Percentiles rank a stretch among this genome's conserved stretches.
These are phyloP conservation scores for Rhabdomys pumilio DNA, from an alignment of 2,797 vertebrate genomes.

Conservation along the genomic window DNA sequence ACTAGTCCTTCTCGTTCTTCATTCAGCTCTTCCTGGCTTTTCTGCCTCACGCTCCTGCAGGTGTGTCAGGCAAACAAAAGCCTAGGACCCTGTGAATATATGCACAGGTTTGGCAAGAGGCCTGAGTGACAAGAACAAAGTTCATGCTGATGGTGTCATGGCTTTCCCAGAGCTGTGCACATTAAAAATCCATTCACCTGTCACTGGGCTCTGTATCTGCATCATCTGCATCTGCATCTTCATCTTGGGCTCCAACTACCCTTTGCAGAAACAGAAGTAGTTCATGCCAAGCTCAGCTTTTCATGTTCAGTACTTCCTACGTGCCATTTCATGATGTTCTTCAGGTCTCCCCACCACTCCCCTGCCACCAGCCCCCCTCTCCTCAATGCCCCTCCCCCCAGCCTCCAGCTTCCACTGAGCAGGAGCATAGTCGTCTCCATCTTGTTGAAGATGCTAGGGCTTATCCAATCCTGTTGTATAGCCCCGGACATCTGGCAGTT, in stretches of 20 bases:
- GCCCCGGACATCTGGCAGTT: background rate
- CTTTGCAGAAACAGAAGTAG: background rate
- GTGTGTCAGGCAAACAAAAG: background rate
- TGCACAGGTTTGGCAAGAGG: background rate
- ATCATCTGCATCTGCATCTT: too few relatives aligned
- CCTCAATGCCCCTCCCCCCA: too few relatives aligned
- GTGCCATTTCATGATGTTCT: background rate
- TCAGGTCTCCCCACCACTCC: rapidly evolving
- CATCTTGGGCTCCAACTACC: background rate
- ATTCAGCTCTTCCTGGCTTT: background rate
- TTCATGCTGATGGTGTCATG: background rate
- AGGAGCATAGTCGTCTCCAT: background rate
- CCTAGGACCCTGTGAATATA: too few relatives aligned
- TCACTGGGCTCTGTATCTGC: background rate
- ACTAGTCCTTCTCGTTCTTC: background rate
- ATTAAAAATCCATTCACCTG: background rate
- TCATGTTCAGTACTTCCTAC: rapidly evolving
- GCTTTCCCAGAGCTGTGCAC: background rate
- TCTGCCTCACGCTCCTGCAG: background rate
- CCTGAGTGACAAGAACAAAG: background rate
- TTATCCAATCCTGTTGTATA: background rate
- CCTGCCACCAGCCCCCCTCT: too few relatives aligned
- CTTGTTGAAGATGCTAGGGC: background rate
- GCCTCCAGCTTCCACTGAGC: too few relatives aligned
- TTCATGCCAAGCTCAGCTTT: background rate